Evolutionary conservation across 2,797 vertebrate genomes (phyloP).

Genomic region (Poeciliopsis infans): DNA sequence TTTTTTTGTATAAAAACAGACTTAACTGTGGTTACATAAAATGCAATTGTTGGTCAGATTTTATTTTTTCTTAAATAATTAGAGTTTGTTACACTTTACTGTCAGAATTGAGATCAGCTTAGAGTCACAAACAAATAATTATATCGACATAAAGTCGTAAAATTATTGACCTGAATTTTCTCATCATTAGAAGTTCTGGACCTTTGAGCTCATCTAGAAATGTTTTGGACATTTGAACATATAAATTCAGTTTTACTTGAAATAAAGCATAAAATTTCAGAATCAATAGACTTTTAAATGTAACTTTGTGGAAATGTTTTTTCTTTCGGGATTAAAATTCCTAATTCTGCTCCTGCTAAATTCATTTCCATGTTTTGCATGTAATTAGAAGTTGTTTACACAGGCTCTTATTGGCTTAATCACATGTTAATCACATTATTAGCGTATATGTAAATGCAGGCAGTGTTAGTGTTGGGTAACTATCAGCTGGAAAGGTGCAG

Average conservation of each 20-base stretch:
- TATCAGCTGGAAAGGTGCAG: slow-evolving; percentile 16
- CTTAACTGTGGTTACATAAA: not conserved
- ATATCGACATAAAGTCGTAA: not conserved
- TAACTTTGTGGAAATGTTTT: not conserved
- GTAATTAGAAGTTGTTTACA: slow-evolving; percentile 47
- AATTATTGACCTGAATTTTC: not conserved
- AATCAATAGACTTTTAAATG: not conserved
- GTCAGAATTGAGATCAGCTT: not conserved
- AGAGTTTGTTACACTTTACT: not conserved
- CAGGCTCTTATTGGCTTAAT: slow-evolving; percentile 39
- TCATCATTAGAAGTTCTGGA: not conserved
- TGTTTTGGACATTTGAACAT: not conserved
- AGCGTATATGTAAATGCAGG: slow-evolving; percentile 18
- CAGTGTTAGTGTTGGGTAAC: slow-evolving; percentile 7
- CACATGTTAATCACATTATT: slow-evolving; percentile 33
- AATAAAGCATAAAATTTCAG: not conserved
- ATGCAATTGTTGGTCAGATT: no score
- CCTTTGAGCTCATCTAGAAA: not conserved
- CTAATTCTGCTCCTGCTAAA: not conserved
- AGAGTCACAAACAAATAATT: not conserved
- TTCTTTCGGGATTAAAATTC: not conserved
- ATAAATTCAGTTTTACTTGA: not conserved
- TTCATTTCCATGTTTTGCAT: slow-evolving; percentile 2
- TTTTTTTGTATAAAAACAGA: not conserved
- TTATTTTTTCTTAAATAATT: not conserved